Evolutionary conservation across 2,797 vertebrate species (phyloP).

Genomic region (Lagodon rhomboides): DNA sequence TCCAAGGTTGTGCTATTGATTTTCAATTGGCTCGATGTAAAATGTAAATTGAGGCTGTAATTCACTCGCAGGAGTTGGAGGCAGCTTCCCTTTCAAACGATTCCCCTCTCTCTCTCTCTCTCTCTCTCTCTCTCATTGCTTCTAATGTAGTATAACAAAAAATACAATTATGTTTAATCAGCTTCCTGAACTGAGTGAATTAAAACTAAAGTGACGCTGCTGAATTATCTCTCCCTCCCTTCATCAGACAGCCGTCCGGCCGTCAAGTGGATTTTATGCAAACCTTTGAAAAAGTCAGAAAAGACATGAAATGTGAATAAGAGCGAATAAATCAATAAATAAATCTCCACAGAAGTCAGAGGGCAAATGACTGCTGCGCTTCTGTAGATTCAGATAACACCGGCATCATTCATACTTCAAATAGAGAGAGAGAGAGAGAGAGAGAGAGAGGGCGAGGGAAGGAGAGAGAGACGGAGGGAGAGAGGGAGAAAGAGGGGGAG

Average conservation of each 20-base stretch:
- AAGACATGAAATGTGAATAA: conserved; percentile 16
- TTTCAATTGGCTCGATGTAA: conserved; percentile 1
- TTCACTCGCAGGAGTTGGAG: not conserved
- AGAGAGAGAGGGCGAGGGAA: too few relatives aligned
- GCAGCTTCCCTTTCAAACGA: not conserved
- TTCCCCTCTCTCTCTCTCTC: too few relatives aligned
- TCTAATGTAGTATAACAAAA: not conserved
- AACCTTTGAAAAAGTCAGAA: conserved; percentile 52
- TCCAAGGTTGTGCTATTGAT: not conserved
- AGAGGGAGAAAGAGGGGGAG: too few relatives aligned
- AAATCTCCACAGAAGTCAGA: not conserved
- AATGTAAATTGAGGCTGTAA: not conserved
- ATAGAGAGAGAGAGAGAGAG: too few relatives aligned
- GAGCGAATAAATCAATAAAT: conserved; percentile 25
- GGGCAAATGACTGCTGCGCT: not conserved
- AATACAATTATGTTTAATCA: not conserved
- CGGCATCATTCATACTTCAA: not conserved
- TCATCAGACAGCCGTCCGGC: conserved; percentile 9
- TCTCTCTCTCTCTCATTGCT: too few relatives aligned
- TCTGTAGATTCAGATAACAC: not conserved
- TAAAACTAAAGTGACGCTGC: not conserved
- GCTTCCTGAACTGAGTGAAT: not conserved
- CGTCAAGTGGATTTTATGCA: conserved; percentile 10
- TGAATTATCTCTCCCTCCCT: conserved; percentile 17
- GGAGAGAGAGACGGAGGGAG: too few relatives aligned